Evolutionary conservation across 2,797 vertebrate genomes (phyloP).

Genomic region (Thripadectes ignobilis): DNA sequence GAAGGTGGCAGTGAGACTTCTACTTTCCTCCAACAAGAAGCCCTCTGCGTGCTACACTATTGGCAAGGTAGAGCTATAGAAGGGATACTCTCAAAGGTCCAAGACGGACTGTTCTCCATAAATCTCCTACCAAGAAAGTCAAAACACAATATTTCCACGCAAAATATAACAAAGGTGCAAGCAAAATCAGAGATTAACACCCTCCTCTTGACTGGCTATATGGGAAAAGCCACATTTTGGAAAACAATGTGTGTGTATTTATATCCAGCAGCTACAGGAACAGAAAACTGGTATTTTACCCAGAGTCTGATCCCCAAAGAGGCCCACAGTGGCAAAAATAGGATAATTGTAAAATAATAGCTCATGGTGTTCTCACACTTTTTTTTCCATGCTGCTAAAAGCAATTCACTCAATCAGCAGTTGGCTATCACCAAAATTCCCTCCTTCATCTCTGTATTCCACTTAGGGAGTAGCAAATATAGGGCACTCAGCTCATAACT

Average conservation of each 20-base stretch:
- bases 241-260: not conserved
- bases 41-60: not conserved
- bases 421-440: constrained; percentile 35
- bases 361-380: constrained; percentile 15
- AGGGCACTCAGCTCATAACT: constrained; percentile 60
- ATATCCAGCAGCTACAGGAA: not conserved
- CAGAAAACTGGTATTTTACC: not conserved
- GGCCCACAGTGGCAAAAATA: constrained; percentile 40
- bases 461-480: constrained; percentile 69
- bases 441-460: constrained; percentile 56
- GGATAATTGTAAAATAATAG: constrained; percentile 60
- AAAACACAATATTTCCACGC: not conserved
- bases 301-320: constrained; percentile 18
- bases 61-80: not conserved
- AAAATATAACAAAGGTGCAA: not conserved
- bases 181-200: not conserved
- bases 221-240: not conserved
- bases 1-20: not conserved
- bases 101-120: not conserved
- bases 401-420: constrained; percentile 36
- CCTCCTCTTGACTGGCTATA: not conserved
- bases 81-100: not conserved
- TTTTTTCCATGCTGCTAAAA: constrained; percentile 29
- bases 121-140: not conserved
- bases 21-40: not conserved